Evolutionary conservation across 2,797 vertebrate species (phyloP).

Genomic region (Pangasius larnaudii): DNA sequence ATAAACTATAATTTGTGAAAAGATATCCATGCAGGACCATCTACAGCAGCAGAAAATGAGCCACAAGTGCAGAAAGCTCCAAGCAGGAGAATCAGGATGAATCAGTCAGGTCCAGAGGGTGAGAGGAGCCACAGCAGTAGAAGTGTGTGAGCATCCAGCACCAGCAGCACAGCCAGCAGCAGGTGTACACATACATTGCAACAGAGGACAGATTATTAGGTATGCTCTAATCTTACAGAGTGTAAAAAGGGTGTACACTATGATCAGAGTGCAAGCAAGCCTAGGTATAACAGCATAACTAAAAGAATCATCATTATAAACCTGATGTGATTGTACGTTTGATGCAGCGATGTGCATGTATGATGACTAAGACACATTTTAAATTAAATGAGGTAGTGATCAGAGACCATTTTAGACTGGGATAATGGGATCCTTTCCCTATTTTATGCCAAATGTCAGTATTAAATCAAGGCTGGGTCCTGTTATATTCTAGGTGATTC

Average conservation of each 20-base stretch:
- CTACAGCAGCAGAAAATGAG: neutral
- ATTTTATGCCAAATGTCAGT: conserved; percentile 4
- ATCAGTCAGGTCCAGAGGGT: neutral
- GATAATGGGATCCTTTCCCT: neutral
- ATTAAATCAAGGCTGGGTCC: neutral
- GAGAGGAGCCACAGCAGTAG: neutral
- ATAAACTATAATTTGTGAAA: conserved; percentile 1
- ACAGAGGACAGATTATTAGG: neutral
- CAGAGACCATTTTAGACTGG: neutral
- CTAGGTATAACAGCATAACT: neutral
- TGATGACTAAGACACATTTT: neutral
- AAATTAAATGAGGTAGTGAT: neutral
- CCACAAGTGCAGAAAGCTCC: neutral
- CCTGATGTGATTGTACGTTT: neutral
- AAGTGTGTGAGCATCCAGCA: neutral
- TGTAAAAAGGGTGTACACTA: neutral
- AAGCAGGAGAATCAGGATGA: neutral
- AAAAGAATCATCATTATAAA: neutral
- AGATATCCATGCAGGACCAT: neutral
- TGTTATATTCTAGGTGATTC: neutral
- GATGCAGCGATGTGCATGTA: neutral
- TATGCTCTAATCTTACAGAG: neutral
- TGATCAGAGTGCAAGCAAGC: neutral
- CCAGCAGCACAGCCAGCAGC: neutral
- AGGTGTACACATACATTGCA: neutral